These are phyloP conservation scores for Boloria selene DNA, from an alignment of 2,888 invertebrate genomes.

Conservation along the genomic window DNA sequence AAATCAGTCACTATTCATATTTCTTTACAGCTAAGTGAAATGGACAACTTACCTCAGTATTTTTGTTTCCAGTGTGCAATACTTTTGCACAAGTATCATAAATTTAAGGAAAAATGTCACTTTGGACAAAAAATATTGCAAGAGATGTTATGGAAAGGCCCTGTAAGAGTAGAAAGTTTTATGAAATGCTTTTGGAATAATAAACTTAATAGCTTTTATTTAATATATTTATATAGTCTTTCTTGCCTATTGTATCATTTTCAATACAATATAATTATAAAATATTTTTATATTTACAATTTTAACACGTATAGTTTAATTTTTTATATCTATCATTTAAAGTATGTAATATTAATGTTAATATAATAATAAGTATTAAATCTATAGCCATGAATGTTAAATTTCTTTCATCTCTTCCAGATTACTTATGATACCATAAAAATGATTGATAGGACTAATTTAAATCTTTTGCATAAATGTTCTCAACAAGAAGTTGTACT, in stretches of 20 bases:
- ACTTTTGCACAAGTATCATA: slow-evolving; percentile 63
- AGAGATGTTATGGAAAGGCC: slow-evolving; percentile 57
- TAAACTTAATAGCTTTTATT: too few species aligned
- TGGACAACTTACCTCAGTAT: slow-evolving; percentile 59
- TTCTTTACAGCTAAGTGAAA: slow-evolving; percentile 52
- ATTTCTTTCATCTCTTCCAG: slow-evolving; percentile 38
- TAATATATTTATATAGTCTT: too few species aligned
- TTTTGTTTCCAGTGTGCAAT: slow-evolving; percentile 68
- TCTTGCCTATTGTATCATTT: too few species aligned
- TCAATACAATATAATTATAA: too few species aligned
- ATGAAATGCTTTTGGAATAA: not conserved
- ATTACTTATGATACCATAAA: slow-evolving; percentile 58
- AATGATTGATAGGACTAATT: slow-evolving; percentile 51
- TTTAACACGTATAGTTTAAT: too few species aligned
- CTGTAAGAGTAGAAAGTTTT: slow-evolving; percentile 48
- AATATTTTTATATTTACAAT: too few species aligned
- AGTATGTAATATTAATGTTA: too few species aligned
- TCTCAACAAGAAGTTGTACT: slow-evolving; percentile 40
- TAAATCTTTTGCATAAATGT: slow-evolving; percentile 48
- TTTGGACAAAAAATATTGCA: slow-evolving; percentile 55
- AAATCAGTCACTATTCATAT: not conserved
- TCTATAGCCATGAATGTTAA: not conserved
- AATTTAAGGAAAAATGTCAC: slow-evolving; percentile 66
- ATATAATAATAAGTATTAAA: not conserved
- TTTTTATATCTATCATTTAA: not conserved